These are phyloP conservation scores for Galaxias olidus DNA, from an alignment of 2,797 vertebrate genomes.

Conservation along the genomic window DNA sequence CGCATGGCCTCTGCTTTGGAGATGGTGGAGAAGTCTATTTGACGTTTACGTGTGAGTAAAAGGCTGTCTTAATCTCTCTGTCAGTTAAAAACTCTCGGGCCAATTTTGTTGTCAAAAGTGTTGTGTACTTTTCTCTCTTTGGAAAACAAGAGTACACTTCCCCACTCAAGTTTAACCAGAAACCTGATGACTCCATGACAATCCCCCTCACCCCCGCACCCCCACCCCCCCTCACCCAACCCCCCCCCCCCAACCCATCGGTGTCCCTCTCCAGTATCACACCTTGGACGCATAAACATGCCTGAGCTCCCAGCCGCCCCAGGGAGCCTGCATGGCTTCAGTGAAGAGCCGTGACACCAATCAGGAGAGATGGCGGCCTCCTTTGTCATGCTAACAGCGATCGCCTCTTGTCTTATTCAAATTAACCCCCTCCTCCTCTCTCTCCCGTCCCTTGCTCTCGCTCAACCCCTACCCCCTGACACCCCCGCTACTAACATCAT, in stretches of 20 bases:
- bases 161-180: slow-evolving; percentile 48
- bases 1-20: neutral
- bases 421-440: slow-evolving; percentile 65
- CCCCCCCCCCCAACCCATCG: slow-evolving; percentile 17
- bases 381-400: slow-evolving; percentile 83
- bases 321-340: slow-evolving; percentile 76
- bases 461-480: slow-evolving; percentile 50
- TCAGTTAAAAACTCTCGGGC: too few relatives aligned
- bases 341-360: slow-evolving; percentile 82
- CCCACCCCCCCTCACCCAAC: slow-evolving; percentile 36
- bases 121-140: slow-evolving; percentile 17
- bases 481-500: slow-evolving; percentile 31
- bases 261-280: slow-evolving; percentile 73
- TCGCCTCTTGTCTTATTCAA: slow-evolving; percentile 84
- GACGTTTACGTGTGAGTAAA: too few relatives aligned
- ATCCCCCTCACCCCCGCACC: slow-evolving; percentile 36
- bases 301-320: slow-evolving; percentile 74
- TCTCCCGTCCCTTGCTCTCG: slow-evolving; percentile 59
- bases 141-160: slow-evolving; percentile 52
- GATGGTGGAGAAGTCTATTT: too few relatives aligned
- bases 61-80: too few relatives aligned
- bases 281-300: slow-evolving; percentile 83
- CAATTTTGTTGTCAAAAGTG: too few relatives aligned
- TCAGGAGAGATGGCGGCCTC: slow-evolving; percentile 79
- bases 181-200: slow-evolving; percentile 66